These are phyloP conservation scores for Sebastes dallii DNA, from an alignment of 2,797 vertebrate species.

Conservation along the genomic window DNA sequence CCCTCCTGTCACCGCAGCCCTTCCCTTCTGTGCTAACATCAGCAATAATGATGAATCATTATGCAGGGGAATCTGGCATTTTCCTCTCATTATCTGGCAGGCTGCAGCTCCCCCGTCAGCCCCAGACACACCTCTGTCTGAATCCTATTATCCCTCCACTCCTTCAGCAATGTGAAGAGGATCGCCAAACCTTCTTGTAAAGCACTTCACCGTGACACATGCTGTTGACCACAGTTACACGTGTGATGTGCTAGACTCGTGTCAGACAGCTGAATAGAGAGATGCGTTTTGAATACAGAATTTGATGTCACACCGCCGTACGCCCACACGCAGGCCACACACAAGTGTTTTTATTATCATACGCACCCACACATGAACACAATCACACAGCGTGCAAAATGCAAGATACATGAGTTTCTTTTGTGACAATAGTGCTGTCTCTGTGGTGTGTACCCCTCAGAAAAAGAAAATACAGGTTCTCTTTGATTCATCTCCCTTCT, in stretches of 20 bases:
- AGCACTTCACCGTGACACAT: conserved; percentile 22
- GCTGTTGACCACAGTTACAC: conserved; percentile 33
- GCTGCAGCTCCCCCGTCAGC: conserved; percentile 46
- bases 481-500: conserved; percentile 31
- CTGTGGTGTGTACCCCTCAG: conserved; percentile 5
- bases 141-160: conserved; percentile 40
- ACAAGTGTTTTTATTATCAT: conserved; percentile 1
- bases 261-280: conserved; percentile 6
- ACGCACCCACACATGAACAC: conserved; percentile 16
- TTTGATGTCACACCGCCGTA: not conserved
- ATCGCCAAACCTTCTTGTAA: conserved; percentile 15
- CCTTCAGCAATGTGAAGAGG: conserved; percentile 15
- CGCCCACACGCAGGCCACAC: conserved; percentile 19
- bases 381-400: conserved; percentile 8
- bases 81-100: conserved; percentile 71
- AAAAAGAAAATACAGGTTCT: conserved; percentile 38
- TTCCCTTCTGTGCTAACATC: conserved; percentile 40
- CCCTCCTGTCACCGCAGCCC: conserved; percentile 31
- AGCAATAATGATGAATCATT: conserved; percentile 73
- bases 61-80: conserved; percentile 63
- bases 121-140: conserved; percentile 54
- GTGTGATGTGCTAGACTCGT: not conserved
- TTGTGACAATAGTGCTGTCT: conserved; percentile 7
- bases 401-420: conserved; percentile 18
- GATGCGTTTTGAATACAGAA: not conserved